A percentile compares a stretch with the other conserved stretches of the same genome.
These are phyloP conservation scores for Phyllotreta striolata DNA, from an alignment of 2,888 invertebrate genomes.

Conservation along the genomic window DNA sequence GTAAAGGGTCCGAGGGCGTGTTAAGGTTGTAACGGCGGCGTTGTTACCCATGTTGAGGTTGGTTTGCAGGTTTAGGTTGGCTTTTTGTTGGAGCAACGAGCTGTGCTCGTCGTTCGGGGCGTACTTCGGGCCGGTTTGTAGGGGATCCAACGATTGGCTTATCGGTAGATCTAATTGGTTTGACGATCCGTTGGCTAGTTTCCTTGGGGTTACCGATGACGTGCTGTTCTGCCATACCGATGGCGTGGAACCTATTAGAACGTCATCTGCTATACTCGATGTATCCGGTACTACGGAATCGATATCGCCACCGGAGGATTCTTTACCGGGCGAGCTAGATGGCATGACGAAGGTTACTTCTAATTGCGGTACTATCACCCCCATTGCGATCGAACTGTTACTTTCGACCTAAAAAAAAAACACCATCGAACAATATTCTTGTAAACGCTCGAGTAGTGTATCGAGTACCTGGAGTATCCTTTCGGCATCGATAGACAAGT, in stretches of 20 bases:
- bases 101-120: conserved; percentile 31
- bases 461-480: conserved; percentile 73
- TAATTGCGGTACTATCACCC: conserved; percentile 83
- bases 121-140: conserved; percentile 33
- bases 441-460: too few relatives aligned
- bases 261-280: conserved; percentile 82
- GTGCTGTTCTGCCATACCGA: conserved; percentile 54
- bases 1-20: not conserved
- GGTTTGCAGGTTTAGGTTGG: conserved; percentile 53
- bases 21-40: too few relatives aligned
- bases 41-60: conserved; percentile 63
- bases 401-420: conserved; percentile 58
- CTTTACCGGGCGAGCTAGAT: conserved; percentile 82
- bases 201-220: conserved; percentile 47
- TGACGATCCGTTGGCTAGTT: conserved; percentile 46
- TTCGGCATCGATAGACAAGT: conserved; percentile 79
- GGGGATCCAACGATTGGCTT: conserved; percentile 45
- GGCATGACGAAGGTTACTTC: conserved; percentile 91
- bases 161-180: conserved; percentile 39
- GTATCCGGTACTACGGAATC: conserved; percentile 88
- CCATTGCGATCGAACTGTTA: conserved; percentile 70
- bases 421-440: too few relatives aligned
- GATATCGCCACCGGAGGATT: conserved; percentile 83
- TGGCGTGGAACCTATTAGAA: conserved; percentile 60
- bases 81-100: conserved; percentile 34